These are phyloP conservation scores for Deroplatys truncata DNA, from an alignment of 2,888 invertebrate genomes.

Conservation along the genomic window DNA sequence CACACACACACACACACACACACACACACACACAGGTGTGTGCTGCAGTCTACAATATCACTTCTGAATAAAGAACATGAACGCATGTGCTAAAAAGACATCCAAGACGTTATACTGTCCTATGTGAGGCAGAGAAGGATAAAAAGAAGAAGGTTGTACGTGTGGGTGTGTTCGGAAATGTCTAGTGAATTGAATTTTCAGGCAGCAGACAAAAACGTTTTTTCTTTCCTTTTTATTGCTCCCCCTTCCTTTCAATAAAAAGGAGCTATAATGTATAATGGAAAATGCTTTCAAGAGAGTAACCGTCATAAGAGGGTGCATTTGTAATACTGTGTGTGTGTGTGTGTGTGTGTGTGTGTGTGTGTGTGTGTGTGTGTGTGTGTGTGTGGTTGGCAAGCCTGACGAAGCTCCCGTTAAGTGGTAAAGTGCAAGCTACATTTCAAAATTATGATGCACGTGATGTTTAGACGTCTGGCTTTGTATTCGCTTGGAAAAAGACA, in stretches of 20 bases:
- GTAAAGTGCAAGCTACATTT: not conserved
- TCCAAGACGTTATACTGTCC: not conserved
- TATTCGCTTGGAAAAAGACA: not conserved
- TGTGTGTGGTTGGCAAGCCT: not conserved
- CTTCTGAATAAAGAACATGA: not conserved
- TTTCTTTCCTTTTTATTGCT: not conserved
- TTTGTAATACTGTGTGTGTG: not conserved
- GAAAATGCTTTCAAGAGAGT: constrained; percentile 4
- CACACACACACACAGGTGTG: no score
- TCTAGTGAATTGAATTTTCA: constrained; percentile 9
- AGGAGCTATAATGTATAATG: not conserved
- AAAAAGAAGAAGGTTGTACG: not conserved
- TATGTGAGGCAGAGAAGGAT: not conserved
- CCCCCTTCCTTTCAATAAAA: not conserved
- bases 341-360: no score
- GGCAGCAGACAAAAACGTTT: not conserved
- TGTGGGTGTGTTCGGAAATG: constrained; percentile 1
- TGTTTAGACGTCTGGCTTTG: not conserved
- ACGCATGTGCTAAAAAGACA: not conserved
- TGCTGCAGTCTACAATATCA: not conserved
- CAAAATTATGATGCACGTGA: not conserved
- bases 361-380: no score
- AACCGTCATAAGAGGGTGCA: not conserved
- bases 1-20: no score
- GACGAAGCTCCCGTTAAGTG: not conserved